phyloP scores from a whole-genome alignment of 1,140 invertebrate species.

The Drosophila mayri region DNA sequence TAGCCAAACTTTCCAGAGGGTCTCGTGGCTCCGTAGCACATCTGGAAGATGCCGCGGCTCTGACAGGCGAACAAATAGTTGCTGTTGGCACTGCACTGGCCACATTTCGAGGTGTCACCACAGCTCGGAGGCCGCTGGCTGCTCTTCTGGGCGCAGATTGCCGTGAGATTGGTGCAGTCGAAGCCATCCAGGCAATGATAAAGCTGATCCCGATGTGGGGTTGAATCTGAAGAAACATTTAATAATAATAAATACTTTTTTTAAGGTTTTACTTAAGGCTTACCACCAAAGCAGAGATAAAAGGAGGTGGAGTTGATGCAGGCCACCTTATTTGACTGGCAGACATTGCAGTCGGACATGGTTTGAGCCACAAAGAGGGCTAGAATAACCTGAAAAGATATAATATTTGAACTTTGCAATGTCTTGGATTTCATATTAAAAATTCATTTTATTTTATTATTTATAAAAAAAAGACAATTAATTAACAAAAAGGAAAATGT shows the following conservation, averaged over 20 bases:
- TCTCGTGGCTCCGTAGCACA: constrained; percentile 74
- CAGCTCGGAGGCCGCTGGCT: constrained; percentile 67
- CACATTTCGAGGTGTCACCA: constrained; percentile 73
- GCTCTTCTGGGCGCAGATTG: constrained; percentile 75
- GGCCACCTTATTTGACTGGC: constrained; percentile 70
- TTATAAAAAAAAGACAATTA: too few relatives aligned
- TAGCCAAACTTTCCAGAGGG: constrained; percentile 62
- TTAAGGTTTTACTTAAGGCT: not conserved
- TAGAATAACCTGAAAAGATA: constrained; percentile 34
- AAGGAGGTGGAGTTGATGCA: constrained; percentile 80
- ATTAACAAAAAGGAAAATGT: too few relatives aligned
- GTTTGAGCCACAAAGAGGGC: constrained; percentile 32
- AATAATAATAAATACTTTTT: not conserved
- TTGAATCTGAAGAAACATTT: constrained; percentile 25
- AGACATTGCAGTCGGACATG: constrained; percentile 65
- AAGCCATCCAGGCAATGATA: constrained; percentile 73
- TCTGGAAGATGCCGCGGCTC: constrained; percentile 72
- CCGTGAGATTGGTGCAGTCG: constrained; percentile 65
- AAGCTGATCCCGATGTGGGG: constrained; percentile 51
- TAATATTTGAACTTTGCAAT: too few relatives aligned
- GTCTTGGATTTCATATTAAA: too few relatives aligned
- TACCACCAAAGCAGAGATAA: constrained; percentile 79
- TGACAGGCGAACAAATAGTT: constrained; percentile 76
- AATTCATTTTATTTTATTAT: too few relatives aligned
- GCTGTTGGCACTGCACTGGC: constrained; percentile 68